Conservation (phyloP, 2,797 vertebrate species). For the Coranthus polyacanthus region DNA sequence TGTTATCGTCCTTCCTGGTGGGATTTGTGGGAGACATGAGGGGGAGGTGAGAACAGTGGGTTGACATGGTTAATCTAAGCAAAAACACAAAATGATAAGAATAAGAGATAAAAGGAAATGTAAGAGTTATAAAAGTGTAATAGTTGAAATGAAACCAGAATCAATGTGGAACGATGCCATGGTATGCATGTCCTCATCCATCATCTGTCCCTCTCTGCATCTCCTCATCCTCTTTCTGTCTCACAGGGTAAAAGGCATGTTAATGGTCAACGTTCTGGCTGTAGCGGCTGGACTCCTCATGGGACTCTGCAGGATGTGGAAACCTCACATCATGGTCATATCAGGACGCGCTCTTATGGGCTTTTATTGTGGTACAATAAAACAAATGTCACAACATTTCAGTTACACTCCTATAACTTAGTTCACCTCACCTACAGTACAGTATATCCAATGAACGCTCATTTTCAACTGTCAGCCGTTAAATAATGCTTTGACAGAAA, state of each 20-base stretch:
- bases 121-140: too few relatives aligned
- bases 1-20: conserved; percentile 95
- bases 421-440: too few relatives aligned
- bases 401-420: too few relatives aligned
- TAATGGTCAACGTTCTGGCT: conserved; percentile 90
- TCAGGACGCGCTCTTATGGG: conserved; percentile 92
- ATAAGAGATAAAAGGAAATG: too few relatives aligned
- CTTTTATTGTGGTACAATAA: conserved; percentile 91
- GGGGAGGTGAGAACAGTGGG: conserved; percentile 86
- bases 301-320: conserved; percentile 90
- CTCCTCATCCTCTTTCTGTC: conserved; percentile 1
- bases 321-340: conserved; percentile 93
- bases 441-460: too few relatives aligned
- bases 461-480: too few relatives aligned
- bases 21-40: conserved; percentile 90
- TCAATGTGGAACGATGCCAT: too few relatives aligned
- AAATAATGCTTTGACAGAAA: too few relatives aligned
- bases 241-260: conserved; percentile 92
- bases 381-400: not conserved
- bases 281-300: conserved; percentile 91
- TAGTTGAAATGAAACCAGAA: too few relatives aligned
- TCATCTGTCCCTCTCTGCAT: not conserved
- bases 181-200: not conserved
- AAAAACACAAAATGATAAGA: not conserved
- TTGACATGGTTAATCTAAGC: not conserved